phyloP scores from a whole-genome alignment of 2,888 invertebrate species.

The Oeneis ivallda region DNA sequence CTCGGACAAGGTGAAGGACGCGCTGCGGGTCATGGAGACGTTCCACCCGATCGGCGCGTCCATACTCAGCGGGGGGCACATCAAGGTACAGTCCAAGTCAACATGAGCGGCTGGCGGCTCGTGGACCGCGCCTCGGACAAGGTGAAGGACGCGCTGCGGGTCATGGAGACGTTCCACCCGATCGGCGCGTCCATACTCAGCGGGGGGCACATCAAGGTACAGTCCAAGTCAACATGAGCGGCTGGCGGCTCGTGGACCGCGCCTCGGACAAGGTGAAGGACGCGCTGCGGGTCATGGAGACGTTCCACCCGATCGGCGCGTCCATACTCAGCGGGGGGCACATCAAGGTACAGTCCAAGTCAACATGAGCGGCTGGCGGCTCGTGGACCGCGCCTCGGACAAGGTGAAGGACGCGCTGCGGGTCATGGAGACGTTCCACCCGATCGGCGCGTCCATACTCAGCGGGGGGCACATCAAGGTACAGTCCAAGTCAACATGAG shows the following conservation, averaged over 20 bases:
- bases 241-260: conserved; percentile 93
- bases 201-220: conserved; percentile 77
- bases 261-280: conserved; percentile 88
- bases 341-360: conserved; percentile 84
- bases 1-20: conserved; percentile 87
- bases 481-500: conserved; percentile 93
- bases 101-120: conserved; percentile 96
- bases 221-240: conserved; percentile 95
- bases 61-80: conserved; percentile 84
- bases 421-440: conserved; percentile 94
- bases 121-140: conserved; percentile 90
- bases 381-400: conserved; percentile 90
- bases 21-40: conserved; percentile 91
- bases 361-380: conserved; percentile 96
- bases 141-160: conserved; percentile 87
- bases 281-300: conserved; percentile 91
- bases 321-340: conserved; percentile 85
- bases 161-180: conserved; percentile 94
- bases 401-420: conserved; percentile 88
- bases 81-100: conserved; percentile 85
- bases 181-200: conserved; percentile 90
- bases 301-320: conserved; percentile 92
- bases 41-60: conserved; percentile 92
- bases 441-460: conserved; percentile 89
- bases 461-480: conserved; percentile 82